phyloP scores from a whole-genome alignment of 2,797 vertebrate species.

The Semaprochilodus insignis region DNA sequence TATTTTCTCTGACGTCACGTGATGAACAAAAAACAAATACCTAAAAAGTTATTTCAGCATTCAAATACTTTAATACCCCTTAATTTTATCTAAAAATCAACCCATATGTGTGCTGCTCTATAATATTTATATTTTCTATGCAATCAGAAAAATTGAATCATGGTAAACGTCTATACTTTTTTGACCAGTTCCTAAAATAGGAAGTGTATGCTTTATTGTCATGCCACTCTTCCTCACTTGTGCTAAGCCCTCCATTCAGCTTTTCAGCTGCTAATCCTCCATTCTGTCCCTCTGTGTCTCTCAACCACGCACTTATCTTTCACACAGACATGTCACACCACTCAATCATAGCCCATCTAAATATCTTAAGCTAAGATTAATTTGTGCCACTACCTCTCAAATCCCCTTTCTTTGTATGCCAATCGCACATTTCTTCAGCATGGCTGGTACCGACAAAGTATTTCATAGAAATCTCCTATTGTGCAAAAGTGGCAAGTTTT shows the following conservation, averaged over 20 bases:
- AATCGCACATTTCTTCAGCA: not conserved
- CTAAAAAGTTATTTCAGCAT: too few species aligned
- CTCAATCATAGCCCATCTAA: slow-evolving; percentile 48
- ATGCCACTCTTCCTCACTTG: slow-evolving; percentile 27
- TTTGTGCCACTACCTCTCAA: slow-evolving; percentile 45
- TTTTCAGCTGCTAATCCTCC: slow-evolving; percentile 39
- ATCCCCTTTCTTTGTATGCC: slow-evolving; percentile 32
- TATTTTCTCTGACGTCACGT: too few species aligned
- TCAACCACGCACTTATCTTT: slow-evolving; percentile 44
- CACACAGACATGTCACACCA: slow-evolving; percentile 43
- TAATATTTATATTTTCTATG: too few species aligned
- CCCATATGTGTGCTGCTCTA: too few species aligned
- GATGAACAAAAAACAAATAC: too few species aligned
- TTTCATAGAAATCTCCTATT: not conserved
- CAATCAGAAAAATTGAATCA: too few species aligned
- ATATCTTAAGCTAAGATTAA: slow-evolving; percentile 61
- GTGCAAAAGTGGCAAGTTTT: not conserved
- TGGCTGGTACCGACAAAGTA: not conserved
- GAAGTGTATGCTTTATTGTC: not conserved
- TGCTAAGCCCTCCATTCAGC: slow-evolving; percentile 40
- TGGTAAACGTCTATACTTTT: too few species aligned
- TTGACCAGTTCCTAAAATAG: too few species aligned
- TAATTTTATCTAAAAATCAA: too few species aligned
- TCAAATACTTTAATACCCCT: too few species aligned
- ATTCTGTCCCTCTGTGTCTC: not conserved